These are phyloP conservation scores for Tolypeutes matacus DNA, from an alignment of 2,797 vertebrate species.

Conservation along the genomic window DNA sequence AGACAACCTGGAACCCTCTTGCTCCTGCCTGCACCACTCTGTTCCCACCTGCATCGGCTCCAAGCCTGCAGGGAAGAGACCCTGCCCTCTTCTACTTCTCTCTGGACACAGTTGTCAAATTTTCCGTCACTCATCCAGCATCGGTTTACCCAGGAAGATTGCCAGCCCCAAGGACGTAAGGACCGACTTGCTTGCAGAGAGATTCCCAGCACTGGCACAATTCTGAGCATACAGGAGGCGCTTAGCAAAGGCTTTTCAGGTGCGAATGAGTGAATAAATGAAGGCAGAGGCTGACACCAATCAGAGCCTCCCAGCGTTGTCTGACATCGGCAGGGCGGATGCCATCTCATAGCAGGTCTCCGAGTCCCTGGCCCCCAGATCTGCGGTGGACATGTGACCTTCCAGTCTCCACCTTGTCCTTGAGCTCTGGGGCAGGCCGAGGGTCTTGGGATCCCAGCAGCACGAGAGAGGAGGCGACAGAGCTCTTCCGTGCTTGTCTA, in stretches of 20 bases:
- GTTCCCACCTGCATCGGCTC: background rate
- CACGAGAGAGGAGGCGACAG: accelerated
- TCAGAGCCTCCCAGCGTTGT: accelerated
- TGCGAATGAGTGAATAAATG: accelerated
- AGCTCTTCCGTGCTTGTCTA: accelerated
- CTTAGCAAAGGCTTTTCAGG: too few relatives aligned
- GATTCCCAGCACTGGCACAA: too few relatives aligned
- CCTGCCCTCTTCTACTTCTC: accelerated
- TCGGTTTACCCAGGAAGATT: accelerated
- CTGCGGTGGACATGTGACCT: accelerated
- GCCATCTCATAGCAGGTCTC: background rate
- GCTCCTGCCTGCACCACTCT: background rate
- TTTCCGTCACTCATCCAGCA: accelerated
- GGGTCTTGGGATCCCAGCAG: background rate
- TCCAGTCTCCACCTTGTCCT: background rate
- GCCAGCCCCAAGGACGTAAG: accelerated
- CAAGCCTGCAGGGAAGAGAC: accelerated
- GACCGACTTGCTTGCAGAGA: too few relatives aligned
- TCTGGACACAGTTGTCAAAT: accelerated
- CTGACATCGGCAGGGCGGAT: background rate
- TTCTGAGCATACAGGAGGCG: accelerated
- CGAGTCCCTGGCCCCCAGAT: background rate
- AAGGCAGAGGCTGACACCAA: accelerated
- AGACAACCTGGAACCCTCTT: accelerated
- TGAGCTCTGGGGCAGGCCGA: too few relatives aligned